A percentile compares a stretch with the other conserved stretches of the same genome.
Conservation (phyloP, 2,113 vertebrate species). For the Embiotoca jacksoni region DNA sequence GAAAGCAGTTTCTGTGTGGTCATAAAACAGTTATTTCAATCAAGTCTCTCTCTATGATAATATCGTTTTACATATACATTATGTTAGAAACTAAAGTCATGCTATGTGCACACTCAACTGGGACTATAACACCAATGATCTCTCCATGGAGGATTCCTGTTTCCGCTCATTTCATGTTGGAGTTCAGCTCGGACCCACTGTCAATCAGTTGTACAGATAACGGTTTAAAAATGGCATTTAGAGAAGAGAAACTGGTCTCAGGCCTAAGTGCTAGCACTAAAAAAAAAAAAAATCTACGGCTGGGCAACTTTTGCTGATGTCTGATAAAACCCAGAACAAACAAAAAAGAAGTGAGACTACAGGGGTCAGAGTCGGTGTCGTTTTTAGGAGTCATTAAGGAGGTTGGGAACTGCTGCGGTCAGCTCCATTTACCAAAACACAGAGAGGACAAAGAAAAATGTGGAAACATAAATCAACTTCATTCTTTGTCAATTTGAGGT, state of each 20-base stretch:
- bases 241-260: conserved; percentile 41
- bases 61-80: background rate
- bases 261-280: conserved; percentile 36
- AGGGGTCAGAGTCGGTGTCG: conserved; percentile 33
- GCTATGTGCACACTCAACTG: too few relatives aligned
- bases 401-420: background rate
- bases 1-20: background rate
- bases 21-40: background rate
- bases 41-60: background rate
- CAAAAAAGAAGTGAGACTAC: conserved; percentile 56
- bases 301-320: conserved; percentile 57
- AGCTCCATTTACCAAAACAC: conserved; percentile 13
- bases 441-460: background rate
- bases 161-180: conserved; percentile 47
- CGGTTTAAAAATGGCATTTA: conserved; percentile 53
- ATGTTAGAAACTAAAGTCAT: background rate
- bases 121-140: background rate
- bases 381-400: conserved; percentile 37
- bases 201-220: conserved; percentile 43
- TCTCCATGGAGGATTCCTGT: conserved; percentile 5
- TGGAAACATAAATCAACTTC: conserved; percentile 15
- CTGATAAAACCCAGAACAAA: conserved; percentile 52
- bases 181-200: conserved; percentile 19
- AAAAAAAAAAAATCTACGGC: conserved; percentile 27
- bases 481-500: conserved; percentile 35